These are phyloP conservation scores for Chaetodon trifasciatus DNA, from an alignment of 2,797 vertebrate genomes.

Conservation along the genomic window DNA sequence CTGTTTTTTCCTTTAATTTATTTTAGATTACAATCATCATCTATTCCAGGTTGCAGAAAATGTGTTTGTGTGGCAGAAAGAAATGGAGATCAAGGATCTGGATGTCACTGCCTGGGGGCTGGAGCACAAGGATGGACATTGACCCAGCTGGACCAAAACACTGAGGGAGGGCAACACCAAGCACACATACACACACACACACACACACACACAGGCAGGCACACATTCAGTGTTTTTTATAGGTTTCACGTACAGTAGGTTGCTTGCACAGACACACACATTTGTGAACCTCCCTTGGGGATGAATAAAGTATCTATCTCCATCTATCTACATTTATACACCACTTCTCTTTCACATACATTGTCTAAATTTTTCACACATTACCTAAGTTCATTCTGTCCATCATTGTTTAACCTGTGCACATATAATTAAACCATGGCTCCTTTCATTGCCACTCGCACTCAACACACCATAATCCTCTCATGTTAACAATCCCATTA, in stretches of 20 bases:
- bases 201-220: background rate
- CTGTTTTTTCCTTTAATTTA: conserved; percentile 87
- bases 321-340: background rate
- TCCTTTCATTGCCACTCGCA: background rate
- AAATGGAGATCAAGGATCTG: conserved; percentile 66
- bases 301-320: too few species aligned
- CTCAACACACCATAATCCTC: background rate
- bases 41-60: conserved; percentile 71
- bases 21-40: conserved; percentile 93
- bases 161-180: conserved; percentile 13
- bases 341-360: background rate
- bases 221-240: background rate
- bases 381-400: background rate
- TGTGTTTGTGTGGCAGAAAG: conserved; percentile 68
- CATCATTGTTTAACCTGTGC: background rate
- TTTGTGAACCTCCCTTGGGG: too few species aligned
- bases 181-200: conserved; percentile 8
- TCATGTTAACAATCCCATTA: background rate
- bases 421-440: background rate
- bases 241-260: background rate
- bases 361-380: background rate
- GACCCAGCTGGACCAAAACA: conserved; percentile 63
- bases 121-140: conserved; percentile 41
- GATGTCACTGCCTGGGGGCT: conserved; percentile 60
- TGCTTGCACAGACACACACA: background rate